These are phyloP conservation scores for Neoitamus cyanurus DNA, from an alignment of 2,888 invertebrate species.

Conservation along the genomic window DNA sequence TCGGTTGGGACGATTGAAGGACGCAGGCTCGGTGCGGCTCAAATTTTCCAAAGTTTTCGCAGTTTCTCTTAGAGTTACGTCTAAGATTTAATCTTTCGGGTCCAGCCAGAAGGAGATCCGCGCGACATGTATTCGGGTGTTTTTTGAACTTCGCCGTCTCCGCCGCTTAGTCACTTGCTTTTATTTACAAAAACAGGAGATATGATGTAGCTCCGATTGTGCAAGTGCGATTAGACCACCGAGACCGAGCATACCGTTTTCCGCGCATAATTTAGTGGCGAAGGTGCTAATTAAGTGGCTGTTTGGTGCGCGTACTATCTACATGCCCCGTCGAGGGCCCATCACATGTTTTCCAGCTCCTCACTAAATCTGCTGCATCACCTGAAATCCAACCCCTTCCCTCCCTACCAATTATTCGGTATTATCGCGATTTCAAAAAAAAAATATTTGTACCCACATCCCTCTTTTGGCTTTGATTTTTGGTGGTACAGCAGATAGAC, in stretches of 20 bases:
- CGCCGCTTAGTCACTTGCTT: neutral
- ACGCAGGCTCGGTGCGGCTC: neutral
- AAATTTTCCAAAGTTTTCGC: neutral
- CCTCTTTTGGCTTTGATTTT: neutral
- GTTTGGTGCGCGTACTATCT: neutral
- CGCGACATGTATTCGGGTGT: constrained; percentile 9
- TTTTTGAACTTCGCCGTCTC: neutral
- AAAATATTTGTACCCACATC: neutral
- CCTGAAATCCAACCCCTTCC: neutral
- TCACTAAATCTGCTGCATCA: neutral
- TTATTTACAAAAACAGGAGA: neutral
- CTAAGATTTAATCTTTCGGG: neutral
- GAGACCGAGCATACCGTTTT: neutral
- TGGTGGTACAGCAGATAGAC: neutral
- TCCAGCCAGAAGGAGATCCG: constrained; percentile 28
- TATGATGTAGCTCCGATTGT: neutral
- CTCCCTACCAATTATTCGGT: neutral
- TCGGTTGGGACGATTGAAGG: neutral
- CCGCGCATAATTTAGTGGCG: neutral
- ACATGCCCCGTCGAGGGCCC: neutral
- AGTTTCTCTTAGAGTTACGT: constrained; percentile 2
- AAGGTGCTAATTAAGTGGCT: neutral
- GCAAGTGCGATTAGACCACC: neutral
- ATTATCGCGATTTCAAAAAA: neutral
- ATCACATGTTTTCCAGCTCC: neutral